phyloP scores from a whole-genome alignment of 2,797 vertebrate genomes.

The Danio kyathit region DNA sequence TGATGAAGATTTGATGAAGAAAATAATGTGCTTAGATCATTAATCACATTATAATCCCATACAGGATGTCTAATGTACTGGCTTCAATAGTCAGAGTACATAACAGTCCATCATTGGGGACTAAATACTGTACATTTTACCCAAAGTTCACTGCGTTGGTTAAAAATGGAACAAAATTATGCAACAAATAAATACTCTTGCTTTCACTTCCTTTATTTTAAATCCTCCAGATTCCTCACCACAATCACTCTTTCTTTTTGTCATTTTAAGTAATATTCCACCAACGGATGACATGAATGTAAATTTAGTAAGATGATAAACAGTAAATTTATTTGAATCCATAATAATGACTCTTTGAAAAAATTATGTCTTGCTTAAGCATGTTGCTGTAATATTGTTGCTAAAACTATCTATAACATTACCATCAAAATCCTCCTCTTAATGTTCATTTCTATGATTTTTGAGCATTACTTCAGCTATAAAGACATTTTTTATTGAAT shows the following conservation, averaged over 20 bases:
- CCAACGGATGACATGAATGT: background rate
- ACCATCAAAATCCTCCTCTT: background rate
- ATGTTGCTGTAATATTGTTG: no score
- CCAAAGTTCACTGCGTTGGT: constrained; percentile 52
- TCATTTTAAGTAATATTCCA: background rate
- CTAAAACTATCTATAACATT: no score
- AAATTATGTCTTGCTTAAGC: background rate
- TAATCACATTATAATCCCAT: background rate
- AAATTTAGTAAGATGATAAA: background rate
- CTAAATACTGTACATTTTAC: background rate
- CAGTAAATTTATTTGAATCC: background rate
- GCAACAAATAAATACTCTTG: constrained; percentile 37
- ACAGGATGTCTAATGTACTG: background rate
- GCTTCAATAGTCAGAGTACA: background rate
- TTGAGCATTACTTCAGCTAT: background rate
- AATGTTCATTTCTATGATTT: background rate
- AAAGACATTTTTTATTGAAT: no score
- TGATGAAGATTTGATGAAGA: constrained; percentile 48
- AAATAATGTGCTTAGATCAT: background rate
- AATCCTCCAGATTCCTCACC: constrained; percentile 12
- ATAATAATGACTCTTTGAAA: background rate
- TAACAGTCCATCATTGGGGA: background rate
- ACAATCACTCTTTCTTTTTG: constrained; percentile 1
- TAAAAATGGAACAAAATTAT: constrained; percentile 59
- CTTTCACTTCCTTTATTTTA: constrained; percentile 62